Base-by-base conservation (phyloP, 2,888 invertebrate species). In the Timandra comae region DNA sequence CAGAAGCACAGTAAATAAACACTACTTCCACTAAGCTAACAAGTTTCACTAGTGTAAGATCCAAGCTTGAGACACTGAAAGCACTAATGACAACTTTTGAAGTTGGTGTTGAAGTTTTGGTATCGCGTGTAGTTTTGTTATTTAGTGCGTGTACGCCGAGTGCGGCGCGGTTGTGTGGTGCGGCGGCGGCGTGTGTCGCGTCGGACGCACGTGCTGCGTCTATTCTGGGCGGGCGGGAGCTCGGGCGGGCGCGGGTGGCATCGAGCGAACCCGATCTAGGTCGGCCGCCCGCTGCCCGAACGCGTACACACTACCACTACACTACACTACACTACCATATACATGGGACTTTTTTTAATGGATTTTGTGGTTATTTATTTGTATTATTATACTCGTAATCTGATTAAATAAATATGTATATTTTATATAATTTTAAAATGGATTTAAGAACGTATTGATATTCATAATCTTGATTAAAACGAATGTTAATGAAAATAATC, bases 191-290 rank as follows among this genome's bases (percentile, higher is more conserved):
- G 80, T 76, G 70, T 68, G 74, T 57, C 77, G 70, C 65, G 67
- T 52, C 52, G 61, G 76, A 74, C 82, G 79, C 84, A 82, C 84
- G 81, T 84, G 85, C 81, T 80, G 72, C 77, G 76, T 82, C 84
- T 85, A 85, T 85, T 84, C 79, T 75, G 77, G 80, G 76, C 70
- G 72, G 67, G 62, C 64, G 63, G 56, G 45, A 48, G 52, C 49
- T 62, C 55, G 52, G 52, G 60, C 66, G 66, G 55, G 69, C 62
- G 63, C 58, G 56, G 65, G 63, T 67, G 72, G 66, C 74, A 78
- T 77, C 75, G 81, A 81, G 72, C 81, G 75, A 63, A 55, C 63
- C 45, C 70, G 73, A 82, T 75, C 68, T 81, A 78, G 81, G 82
- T 82, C 79, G 79, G 63, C 50, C 63, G 51, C 57, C 48, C 62